Percentiles rank a stretch among this genome's conserved stretches.
Conservation (phyloP, 2,113 vertebrate species). For the Amia ocellicauda region DNA sequence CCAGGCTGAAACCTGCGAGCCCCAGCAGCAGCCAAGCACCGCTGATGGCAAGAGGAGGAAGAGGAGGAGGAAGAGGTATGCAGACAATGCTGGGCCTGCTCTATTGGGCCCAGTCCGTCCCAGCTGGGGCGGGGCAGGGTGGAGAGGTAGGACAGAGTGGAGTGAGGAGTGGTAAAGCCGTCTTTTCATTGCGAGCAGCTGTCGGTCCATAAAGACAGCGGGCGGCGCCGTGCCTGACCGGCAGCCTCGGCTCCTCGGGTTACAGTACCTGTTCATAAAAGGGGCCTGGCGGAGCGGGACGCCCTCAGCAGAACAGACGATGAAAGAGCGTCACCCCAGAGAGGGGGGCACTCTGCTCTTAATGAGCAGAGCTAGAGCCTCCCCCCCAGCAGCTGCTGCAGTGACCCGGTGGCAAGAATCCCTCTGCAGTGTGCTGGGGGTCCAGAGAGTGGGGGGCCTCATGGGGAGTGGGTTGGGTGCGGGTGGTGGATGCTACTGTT, state of each 20-base stretch:
- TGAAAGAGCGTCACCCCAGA: conserved; percentile 13
- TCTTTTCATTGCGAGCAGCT: conserved; percentile 39
- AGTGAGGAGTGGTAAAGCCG: background rate
- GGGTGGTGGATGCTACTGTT: too few relatives aligned
- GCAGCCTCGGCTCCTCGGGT: conserved; percentile 32
- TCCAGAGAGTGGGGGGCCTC: too few relatives aligned
- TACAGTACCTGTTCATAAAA: conserved; percentile 48
- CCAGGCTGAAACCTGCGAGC: background rate
- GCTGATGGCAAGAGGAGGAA: conserved; percentile 37
- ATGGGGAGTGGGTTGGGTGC: too few relatives aligned
- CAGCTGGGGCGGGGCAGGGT: conserved; percentile 11
- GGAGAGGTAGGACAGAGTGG: conserved; percentile 32
- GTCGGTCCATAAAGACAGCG: conserved; percentile 41
- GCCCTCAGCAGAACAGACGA: conserved; percentile 17
- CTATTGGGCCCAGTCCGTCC: too few relatives aligned
- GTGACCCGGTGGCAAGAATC: too few relatives aligned
- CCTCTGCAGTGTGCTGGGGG: too few relatives aligned
- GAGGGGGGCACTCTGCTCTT: too few relatives aligned
- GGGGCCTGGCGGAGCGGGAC: conserved; percentile 12
- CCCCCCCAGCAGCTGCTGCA: too few relatives aligned
- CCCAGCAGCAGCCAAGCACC: background rate
- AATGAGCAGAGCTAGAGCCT: too few relatives aligned
- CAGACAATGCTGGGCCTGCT: too few relatives aligned
- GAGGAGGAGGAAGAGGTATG: conserved; percentile 39
- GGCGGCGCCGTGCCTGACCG: conserved; percentile 29